These are phyloP conservation scores for Rhizomys pruinosus DNA, from an alignment of 2,113 vertebrate species.

Conservation along the genomic window DNA sequence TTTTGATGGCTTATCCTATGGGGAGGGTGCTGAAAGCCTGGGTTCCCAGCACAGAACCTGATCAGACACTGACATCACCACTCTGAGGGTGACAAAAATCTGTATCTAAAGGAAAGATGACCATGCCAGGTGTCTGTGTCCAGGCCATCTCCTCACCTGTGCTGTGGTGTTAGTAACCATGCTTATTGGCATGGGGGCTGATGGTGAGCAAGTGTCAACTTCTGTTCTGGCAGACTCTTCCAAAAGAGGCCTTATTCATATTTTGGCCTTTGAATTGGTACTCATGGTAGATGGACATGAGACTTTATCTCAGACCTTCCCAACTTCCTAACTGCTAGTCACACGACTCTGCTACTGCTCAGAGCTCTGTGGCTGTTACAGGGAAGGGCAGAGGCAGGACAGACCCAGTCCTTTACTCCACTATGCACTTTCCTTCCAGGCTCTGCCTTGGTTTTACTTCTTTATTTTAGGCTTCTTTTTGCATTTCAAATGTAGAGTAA, in stretches of 20 bases:
- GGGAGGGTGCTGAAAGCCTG: neutral
- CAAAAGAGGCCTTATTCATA: neutral
- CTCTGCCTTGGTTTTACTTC: neutral
- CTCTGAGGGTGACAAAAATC: neutral
- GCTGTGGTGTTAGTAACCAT: neutral
- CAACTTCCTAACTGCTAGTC: neutral
- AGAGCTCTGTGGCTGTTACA: neutral
- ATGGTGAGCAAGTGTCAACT: neutral
- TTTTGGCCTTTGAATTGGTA: neutral
- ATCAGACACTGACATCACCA: accelerated
- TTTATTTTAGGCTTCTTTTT: neutral
- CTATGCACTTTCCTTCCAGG: neutral
- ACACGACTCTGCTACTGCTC: neutral
- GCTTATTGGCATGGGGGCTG: neutral
- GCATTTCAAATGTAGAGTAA: neutral
- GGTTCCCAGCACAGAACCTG: neutral
- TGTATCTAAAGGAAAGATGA: too few species aligned
- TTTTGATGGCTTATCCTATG: neutral
- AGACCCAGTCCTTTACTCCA: accelerated
- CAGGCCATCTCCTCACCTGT: neutral
- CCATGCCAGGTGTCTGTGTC: neutral
- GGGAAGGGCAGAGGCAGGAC: too few species aligned
- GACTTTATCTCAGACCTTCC: neutral
- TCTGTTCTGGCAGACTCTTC: neutral
- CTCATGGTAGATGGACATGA: neutral